Conservation (phyloP, 2,113 vertebrate genomes). For the Labeo catla region DNA sequence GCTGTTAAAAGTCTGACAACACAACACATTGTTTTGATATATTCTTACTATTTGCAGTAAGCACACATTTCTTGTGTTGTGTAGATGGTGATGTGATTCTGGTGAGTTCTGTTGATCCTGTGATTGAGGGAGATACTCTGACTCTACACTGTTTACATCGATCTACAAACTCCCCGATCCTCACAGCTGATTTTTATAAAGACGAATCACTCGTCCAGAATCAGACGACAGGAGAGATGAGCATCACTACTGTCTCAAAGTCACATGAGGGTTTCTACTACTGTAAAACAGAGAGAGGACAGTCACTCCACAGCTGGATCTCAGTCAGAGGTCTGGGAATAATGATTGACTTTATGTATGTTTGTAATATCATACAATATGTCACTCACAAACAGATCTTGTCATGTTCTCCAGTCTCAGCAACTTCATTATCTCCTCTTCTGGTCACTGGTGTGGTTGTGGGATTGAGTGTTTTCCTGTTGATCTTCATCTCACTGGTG, state of each 20-base stretch:
- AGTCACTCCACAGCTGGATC: not conserved
- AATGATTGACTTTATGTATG: not conserved
- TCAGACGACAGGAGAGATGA: slow-evolving; percentile 12
- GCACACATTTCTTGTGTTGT: not conserved
- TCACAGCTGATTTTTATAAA: too few relatives aligned
- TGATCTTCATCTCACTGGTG: not conserved
- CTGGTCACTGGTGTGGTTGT: not conserved
- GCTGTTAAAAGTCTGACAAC: too few relatives aligned
- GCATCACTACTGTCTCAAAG: slow-evolving; percentile 9
- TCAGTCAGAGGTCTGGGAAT: not conserved
- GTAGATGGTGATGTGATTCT: not conserved
- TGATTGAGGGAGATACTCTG: too few relatives aligned
- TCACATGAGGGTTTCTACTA: not conserved
- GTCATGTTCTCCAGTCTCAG: not conserved
- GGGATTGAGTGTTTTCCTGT: not conserved
- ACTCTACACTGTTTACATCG: too few relatives aligned
- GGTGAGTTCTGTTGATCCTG: not conserved
- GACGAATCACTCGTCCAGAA: not conserved
- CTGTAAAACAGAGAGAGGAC: not conserved
- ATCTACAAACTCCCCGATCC: too few relatives aligned
- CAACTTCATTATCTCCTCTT: not conserved
- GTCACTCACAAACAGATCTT: not conserved
- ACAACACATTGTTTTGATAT: not conserved
- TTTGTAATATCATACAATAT: too few relatives aligned
- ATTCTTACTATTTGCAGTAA: not conserved